Evolutionary conservation across 2,888 invertebrate genomes (phyloP), one percentile per base, ranked within the genome.

Genomic region (Sinhomidia bicolor): DNA sequence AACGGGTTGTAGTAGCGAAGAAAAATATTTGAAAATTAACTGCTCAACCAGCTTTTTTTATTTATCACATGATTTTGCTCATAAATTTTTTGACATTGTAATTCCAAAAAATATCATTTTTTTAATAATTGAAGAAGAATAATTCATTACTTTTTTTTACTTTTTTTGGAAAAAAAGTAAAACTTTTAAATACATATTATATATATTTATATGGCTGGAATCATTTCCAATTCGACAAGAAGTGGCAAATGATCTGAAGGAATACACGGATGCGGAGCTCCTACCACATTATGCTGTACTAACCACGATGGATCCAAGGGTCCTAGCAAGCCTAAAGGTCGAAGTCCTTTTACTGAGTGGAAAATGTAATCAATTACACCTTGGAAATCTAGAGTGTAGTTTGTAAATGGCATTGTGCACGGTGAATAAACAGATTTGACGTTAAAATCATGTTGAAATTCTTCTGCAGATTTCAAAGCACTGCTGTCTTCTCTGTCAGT

Each of bases 151-250:
- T 78, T 29, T 76, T 29, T 62, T 29, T 12, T 62, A 9, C 54
- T n/a, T 20, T n/a, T n/a, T n/a, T n/a, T n/a, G n/a, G n/a, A 36
- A 47, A 32, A 44, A 71, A 71, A 71, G 71, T 71, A 71, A 71
- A 47, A 5, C n/a, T 14, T 23, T 17, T 14, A 20, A 32, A 65
- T 71, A 1, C 65, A 32, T 44, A 23, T 29, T 32, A 41, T 85
- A n/a, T n/a, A n/a, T n/a, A n/a, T n/a, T 76, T 17, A 85, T 23
- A 78, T 78, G 76, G 76, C 85, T 14, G 97, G 97, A 92, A 96
- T 96, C 96, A 98, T 96, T 94, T 98, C 98, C 93, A 98, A 94
- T 94, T 98, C 98, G 89, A 97, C 98, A 93, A 98, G 95, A 91
- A 98, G 95, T 80, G 98, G 97, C 94, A 98, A 98, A 95, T 98